Evolutionary conservation across 2,113 vertebrate species (phyloP), one percentile per base, ranked within the genome.

Genomic region (Mesoclemmys tuberculata): DNA sequence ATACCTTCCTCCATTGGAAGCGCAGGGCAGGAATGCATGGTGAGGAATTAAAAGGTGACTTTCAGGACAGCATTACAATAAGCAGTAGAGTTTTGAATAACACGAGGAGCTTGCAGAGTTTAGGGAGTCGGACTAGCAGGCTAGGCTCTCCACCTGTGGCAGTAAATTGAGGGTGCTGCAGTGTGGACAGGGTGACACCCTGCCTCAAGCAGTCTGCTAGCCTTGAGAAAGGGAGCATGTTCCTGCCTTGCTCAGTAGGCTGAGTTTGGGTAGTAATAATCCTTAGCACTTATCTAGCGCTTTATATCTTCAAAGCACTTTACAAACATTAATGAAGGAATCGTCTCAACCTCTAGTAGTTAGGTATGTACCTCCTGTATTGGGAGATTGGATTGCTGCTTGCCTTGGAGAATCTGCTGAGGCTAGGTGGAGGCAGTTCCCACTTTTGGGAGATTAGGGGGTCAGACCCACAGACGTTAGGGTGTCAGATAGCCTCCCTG

Each of bases 291-390:
- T 93, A 92, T 75, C 93, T 94, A 96, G 96, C 96, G 94, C 91
- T 97, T 96, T 91, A 80, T 74, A 54, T 96, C 93, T 97, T 95
- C 94, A 84, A 93, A 97, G 97, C 97, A 98, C 97, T 98, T 98
- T 97, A 98, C 54, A 56, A 84, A 75, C n/a, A 0, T 3, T 10
- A n/a, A 51, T 2, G 89, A 85, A 87, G 83, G 80, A 55, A 91
- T 94, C 87, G 48, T 87, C 91, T 85, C 88, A 2, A 0, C 46
- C 87, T 82, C 94, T 83, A 91, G 93, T 58, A 84, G 54, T 1
- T 5, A 88, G 64, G 31, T 58, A 71, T 27, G 46, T 64, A 64
- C 54, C 80, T 87, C 78, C 49, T 80, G 31, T n/a, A 2, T 46
- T 51, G 19, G 74, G 85, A 56, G 82, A 3, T 64, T 31, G n/a